These are phyloP conservation scores for Drosophila quinaria DNA, from an alignment of 2,888 invertebrate species.

Conservation along the genomic window DNA sequence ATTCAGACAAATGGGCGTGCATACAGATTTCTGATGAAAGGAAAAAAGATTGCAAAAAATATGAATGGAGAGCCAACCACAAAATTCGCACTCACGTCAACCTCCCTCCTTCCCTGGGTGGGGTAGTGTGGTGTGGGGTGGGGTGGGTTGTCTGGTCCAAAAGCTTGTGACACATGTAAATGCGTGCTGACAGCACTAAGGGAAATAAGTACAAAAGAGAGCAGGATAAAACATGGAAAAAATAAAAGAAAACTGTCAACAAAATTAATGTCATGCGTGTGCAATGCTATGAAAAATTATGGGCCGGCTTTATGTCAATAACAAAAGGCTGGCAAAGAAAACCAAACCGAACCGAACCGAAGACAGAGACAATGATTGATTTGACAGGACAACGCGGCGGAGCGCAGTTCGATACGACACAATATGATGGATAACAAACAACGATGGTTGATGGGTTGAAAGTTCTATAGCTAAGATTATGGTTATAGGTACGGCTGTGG, in stretches of 20 bases:
- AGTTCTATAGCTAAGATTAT: neutral
- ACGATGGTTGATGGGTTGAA: constrained; percentile 17
- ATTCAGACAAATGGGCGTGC: constrained; percentile 39
- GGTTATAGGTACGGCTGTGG: constrained; percentile 31
- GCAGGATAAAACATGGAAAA: constrained; percentile 27
- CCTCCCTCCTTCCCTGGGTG: neutral
- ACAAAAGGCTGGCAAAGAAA: constrained; percentile 64
- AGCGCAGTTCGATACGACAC: constrained; percentile 33
- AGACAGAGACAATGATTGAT: constrained; percentile 83
- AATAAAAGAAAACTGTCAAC: constrained; percentile 84
- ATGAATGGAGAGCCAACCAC: constrained; percentile 41
- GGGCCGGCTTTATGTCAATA: constrained; percentile 84
- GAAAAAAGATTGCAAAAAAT: constrained; percentile 29
- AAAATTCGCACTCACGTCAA: constrained; percentile 56
- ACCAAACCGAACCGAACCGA: constrained; percentile 20
- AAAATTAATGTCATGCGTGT: constrained; percentile 84
- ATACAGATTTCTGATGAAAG: constrained; percentile 6
- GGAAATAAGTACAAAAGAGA: constrained; percentile 63
- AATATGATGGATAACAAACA: constrained; percentile 32
- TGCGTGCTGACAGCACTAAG: constrained; percentile 77
- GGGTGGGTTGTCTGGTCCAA: constrained; percentile 16
- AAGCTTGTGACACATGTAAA: constrained; percentile 75
- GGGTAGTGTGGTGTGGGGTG: neutral
- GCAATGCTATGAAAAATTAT: constrained; percentile 85
- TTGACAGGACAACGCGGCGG: constrained; percentile 78